phyloP scores from a whole-genome alignment of 2,797 vertebrate genomes.

The Microtus agrestis region DNA sequence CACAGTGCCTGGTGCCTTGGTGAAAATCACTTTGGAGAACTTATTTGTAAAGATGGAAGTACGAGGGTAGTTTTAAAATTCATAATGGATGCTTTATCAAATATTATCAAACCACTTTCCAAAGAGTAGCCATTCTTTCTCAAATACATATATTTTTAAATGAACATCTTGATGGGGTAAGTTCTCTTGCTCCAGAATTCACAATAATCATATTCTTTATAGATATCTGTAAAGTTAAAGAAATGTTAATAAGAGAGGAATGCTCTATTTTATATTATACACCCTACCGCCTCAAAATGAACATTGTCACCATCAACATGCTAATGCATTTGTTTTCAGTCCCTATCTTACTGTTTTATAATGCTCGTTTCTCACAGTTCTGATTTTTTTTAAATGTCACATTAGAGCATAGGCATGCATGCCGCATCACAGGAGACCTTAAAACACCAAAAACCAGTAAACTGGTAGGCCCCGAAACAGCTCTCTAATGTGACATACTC shows the following conservation, averaged over 20 bases:
- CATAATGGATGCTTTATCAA: neutral
- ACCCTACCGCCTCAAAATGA: neutral
- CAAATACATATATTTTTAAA: neutral
- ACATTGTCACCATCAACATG: neutral
- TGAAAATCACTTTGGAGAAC: neutral
- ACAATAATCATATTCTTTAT: neutral
- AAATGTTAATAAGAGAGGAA: neutral
- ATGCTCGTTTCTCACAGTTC: neutral
- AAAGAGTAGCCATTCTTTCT: neutral
- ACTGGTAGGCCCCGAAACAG: neutral
- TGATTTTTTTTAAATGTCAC: slow-evolving; percentile 11
- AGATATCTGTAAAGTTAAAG: slow-evolving; percentile 19
- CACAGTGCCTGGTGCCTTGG: neutral
- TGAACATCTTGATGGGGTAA: neutral
- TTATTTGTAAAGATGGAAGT: slow-evolving; percentile 1
- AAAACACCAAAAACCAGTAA: neutral
- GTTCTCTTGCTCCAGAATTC: neutral
- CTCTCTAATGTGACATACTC: neutral
- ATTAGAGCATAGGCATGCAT: neutral
- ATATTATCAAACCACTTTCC: neutral
- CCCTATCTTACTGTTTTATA: neutral
- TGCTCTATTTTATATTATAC: neutral
- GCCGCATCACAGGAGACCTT: neutral
- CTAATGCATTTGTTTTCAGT: neutral
- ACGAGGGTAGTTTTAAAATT: neutral